Conservation (phyloP, 23 tunicate genomes). For the Ciona savignyi region DNA sequence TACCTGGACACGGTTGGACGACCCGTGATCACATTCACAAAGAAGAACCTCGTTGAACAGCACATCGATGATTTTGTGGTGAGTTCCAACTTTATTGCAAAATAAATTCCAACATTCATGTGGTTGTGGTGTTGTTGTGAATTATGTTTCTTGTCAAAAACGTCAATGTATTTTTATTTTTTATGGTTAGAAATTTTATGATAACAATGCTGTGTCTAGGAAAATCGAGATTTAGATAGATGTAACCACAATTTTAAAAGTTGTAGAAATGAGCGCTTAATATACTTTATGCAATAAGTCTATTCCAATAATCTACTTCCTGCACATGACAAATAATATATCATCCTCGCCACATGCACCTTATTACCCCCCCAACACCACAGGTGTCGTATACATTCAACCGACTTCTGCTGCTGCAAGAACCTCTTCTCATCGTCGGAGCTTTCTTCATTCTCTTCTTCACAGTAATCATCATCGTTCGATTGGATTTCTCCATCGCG, state of each 20-base stretch:
- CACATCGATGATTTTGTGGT: constrained; percentile 84
- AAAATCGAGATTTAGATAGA: no score
- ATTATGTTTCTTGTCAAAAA: no score
- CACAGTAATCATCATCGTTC: constrained; percentile 82
- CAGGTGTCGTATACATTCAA: constrained; percentile 85
- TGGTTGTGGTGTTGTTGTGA: no score
- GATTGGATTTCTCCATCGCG: constrained; percentile 96
- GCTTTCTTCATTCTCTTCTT: constrained; percentile 90
- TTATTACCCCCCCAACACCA: not conserved
- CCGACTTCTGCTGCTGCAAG: constrained; percentile 73
- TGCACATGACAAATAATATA: no score
- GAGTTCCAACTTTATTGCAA: constrained; percentile 2
- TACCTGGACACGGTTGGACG: constrained; percentile 95
- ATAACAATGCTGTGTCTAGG: no score
- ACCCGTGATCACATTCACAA: constrained; percentile 60
- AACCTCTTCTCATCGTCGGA: constrained; percentile 82
- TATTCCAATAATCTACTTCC: no score
- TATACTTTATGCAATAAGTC: no score
- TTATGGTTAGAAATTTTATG: no score
- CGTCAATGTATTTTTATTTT: no score
- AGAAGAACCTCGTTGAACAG: constrained; percentile 69
- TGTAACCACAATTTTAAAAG: no score
- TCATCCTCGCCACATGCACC: no score
- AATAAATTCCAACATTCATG: not conserved
- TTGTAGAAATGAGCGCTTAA: no score